Evolutionary conservation across 2,113 vertebrate species (phyloP).

Genomic region (Cynoglossus semilaevis): DNA sequence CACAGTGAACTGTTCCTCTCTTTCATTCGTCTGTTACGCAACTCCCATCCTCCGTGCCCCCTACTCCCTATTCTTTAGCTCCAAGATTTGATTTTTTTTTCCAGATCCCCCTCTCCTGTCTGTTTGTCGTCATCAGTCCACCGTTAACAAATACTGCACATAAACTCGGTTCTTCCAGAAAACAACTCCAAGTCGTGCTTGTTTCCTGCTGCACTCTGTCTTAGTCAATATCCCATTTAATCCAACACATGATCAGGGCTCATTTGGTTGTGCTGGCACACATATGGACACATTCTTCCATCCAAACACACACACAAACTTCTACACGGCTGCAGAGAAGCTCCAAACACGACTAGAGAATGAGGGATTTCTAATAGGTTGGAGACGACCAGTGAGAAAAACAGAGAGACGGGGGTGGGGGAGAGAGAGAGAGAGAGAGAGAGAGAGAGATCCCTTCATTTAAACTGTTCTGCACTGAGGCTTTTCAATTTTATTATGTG

Average conservation of each 20-base stretch:
- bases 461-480: conserved; percentile 71
- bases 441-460: conserved; percentile 60
- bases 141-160: conserved; percentile 16
- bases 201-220: conserved; percentile 34
- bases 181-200: conserved; percentile 23
- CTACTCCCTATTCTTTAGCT: conserved; percentile 25
- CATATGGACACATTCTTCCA: conserved; percentile 15
- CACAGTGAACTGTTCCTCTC: conserved; percentile 48
- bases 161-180: conserved; percentile 20
- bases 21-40: conserved; percentile 49
- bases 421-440: conserved; percentile 33
- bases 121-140: conserved; percentile 18
- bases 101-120: conserved; percentile 22
- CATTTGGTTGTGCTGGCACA: conserved; percentile 30
- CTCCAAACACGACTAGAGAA: conserved; percentile 19
- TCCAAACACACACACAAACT: conserved; percentile 16
- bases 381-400: conserved; percentile 35
- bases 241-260: conserved; percentile 30
- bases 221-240: conserved; percentile 49
- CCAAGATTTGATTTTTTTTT: conserved; percentile 18
- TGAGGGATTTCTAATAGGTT: conserved; percentile 58
- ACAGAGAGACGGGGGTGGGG: conserved; percentile 13
- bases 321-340: conserved; percentile 31
- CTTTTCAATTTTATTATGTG: conserved; percentile 73
- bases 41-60: conserved; percentile 34